phyloP scores from a whole-genome alignment of 2,113 vertebrate species.

The Columbina picui region DNA sequence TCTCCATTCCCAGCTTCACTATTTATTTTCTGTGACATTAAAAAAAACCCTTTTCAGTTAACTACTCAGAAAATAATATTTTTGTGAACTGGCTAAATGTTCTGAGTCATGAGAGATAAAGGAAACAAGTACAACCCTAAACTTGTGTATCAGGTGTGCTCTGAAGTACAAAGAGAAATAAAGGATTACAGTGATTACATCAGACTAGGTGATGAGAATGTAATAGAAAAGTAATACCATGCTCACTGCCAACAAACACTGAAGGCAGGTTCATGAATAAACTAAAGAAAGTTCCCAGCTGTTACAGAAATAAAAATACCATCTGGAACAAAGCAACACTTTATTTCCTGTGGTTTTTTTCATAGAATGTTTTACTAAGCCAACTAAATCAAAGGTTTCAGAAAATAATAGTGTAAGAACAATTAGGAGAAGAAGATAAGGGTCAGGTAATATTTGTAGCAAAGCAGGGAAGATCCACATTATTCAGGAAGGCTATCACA shows the following conservation, averaged over 20 bases:
- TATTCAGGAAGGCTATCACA: not conserved
- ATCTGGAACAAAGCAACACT: not conserved
- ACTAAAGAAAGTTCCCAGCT: not conserved
- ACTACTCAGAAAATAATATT: not conserved
- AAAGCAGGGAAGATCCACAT: not conserved
- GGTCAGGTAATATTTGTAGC: not conserved
- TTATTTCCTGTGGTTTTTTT: not conserved
- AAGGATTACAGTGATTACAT: not conserved
- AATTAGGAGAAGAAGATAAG: not conserved
- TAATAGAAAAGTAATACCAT: not conserved
- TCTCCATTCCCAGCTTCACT: not conserved
- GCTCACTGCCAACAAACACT: not conserved
- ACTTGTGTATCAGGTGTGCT: not conserved
- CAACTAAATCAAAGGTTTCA: not conserved
- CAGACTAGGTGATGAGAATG: not conserved
- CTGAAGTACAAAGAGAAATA: not conserved
- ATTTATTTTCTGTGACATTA: not conserved
- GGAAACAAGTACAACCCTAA: not conserved
- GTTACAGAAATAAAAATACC: not conserved
- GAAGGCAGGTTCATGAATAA: not conserved
- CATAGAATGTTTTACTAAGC: not conserved
- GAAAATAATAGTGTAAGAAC: not conserved
- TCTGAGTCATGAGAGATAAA: not conserved
- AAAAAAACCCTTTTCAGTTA: not conserved
- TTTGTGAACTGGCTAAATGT: not conserved